phyloP scores from a whole-genome alignment of 2,888 invertebrate genomes.

The Cotesia congregata region DNA sequence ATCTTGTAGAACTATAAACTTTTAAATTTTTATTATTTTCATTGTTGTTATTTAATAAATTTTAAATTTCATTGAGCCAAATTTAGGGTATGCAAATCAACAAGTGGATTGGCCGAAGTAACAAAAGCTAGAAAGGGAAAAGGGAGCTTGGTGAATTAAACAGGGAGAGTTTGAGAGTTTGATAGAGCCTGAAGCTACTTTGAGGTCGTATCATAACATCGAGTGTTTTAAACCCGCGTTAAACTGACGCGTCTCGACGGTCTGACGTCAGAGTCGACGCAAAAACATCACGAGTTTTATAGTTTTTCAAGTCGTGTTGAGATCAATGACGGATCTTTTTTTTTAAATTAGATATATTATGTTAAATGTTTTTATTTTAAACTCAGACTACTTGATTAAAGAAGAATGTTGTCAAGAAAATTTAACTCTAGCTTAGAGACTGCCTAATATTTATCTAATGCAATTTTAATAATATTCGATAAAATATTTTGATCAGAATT shows the following conservation, averaged over 20 bases:
- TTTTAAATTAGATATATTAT: conserved; percentile 48
- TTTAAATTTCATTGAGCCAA: no score
- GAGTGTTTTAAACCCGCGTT: background rate
- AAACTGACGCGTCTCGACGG: conserved; percentile 1
- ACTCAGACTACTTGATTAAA: no score
- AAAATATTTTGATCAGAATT: no score
- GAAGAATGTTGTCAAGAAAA: no score
- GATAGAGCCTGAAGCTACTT: background rate
- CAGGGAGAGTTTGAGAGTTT: no score
- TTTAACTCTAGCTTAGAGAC: no score
- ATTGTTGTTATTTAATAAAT: no score
- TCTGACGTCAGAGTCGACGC: conserved; percentile 4
- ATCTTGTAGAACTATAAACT: no score
- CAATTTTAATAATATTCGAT: no score
- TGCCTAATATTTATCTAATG: no score
- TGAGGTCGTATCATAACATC: background rate
- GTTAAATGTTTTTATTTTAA: no score
- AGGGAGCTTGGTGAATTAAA: background rate
- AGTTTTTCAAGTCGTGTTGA: background rate
- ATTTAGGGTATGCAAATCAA: conserved; percentile 47
- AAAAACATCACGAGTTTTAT: conserved; percentile 6
- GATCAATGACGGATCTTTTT: conserved; percentile 1
- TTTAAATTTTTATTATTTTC: no score
- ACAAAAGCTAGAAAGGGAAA: conserved; percentile 49
- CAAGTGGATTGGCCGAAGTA: conserved; percentile 60